phyloP scores from a whole-genome alignment of 2,888 invertebrate species.

The Germaria angustata region DNA sequence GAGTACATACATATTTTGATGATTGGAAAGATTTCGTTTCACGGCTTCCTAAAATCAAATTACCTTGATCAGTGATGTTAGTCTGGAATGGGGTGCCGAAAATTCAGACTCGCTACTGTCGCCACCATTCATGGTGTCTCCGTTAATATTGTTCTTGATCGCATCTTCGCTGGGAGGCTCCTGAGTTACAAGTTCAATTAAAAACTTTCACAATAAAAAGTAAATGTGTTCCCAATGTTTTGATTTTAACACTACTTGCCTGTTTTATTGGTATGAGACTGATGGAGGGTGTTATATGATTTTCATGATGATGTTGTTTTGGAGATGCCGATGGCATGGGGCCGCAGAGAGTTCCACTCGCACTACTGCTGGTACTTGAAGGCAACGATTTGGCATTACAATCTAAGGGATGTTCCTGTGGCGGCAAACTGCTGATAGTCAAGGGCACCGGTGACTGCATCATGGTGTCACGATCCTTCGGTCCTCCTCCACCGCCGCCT shows the following conservation, averaged over 20 bases:
- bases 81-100: slow-evolving; percentile 84
- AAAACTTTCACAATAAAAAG: neutral
- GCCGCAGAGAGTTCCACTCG: slow-evolving; percentile 52
- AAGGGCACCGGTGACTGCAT: slow-evolving; percentile 71
- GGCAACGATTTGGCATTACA: slow-evolving; percentile 76
- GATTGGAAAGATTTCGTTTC: too few relatives aligned
- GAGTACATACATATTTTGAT: too few relatives aligned
- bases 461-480: slow-evolving; percentile 70
- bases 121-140: slow-evolving; percentile 65
- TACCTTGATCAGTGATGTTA: slow-evolving; percentile 89
- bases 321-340: slow-evolving; percentile 69
- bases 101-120: slow-evolving; percentile 75
- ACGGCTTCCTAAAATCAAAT: neutral
- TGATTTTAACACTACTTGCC: slow-evolving; percentile 77
- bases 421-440: slow-evolving; percentile 62
- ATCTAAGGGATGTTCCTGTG: slow-evolving; percentile 73
- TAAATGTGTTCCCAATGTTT: neutral
- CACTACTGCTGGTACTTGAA: slow-evolving; percentile 73
- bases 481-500: slow-evolving; percentile 49
- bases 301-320: slow-evolving; percentile 77
- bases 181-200: slow-evolving; percentile 1
- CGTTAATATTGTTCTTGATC: slow-evolving; percentile 44
- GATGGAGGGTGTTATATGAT: slow-evolving; percentile 89
- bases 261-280: slow-evolving; percentile 93
- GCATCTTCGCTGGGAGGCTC: slow-evolving; percentile 57